Evolutionary conservation across 2,888 invertebrate genomes (phyloP).

Genomic region (Plebejus melissa): DNA sequence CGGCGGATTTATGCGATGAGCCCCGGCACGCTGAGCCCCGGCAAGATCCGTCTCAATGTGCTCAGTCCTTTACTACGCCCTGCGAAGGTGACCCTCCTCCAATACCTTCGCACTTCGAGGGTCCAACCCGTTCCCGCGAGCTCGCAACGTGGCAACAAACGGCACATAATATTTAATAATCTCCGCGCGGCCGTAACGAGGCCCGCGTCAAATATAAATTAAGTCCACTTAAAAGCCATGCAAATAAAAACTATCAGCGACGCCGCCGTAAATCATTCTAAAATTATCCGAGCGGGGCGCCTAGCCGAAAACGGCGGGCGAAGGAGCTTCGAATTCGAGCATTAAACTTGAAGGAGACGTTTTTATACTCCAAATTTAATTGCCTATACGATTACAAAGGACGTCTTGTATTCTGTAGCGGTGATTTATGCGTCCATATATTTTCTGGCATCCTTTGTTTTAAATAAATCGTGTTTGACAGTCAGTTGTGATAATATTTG

Average conservation of each 20-base stretch:
- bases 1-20: no score
- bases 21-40: no score
- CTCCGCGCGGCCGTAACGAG: slow-evolving; percentile 30
- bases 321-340: slow-evolving; percentile 40
- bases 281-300: slow-evolving; percentile 57
- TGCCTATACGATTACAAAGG: slow-evolving; percentile 75
- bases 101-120: not conserved
- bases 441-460: slow-evolving; percentile 41
- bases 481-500: slow-evolving; percentile 56
- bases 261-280: slow-evolving; percentile 62
- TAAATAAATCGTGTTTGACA: slow-evolving; percentile 40
- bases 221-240: slow-evolving; percentile 46
- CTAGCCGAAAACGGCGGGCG: slow-evolving; percentile 48
- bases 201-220: slow-evolving; percentile 39
- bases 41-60: no score
- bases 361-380: slow-evolving; percentile 69
- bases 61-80: not conserved
- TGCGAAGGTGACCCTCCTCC: not conserved
- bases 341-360: slow-evolving; percentile 44
- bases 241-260: slow-evolving; percentile 55
- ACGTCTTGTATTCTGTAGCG: slow-evolving; percentile 71
- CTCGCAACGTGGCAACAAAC: not conserved
- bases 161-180: slow-evolving; percentile 16
- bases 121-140: not conserved
- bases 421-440: slow-evolving; percentile 60